phyloP scores from a whole-genome alignment of 2,797 vertebrate genomes.

The Denticeps clupeoides region DNA sequence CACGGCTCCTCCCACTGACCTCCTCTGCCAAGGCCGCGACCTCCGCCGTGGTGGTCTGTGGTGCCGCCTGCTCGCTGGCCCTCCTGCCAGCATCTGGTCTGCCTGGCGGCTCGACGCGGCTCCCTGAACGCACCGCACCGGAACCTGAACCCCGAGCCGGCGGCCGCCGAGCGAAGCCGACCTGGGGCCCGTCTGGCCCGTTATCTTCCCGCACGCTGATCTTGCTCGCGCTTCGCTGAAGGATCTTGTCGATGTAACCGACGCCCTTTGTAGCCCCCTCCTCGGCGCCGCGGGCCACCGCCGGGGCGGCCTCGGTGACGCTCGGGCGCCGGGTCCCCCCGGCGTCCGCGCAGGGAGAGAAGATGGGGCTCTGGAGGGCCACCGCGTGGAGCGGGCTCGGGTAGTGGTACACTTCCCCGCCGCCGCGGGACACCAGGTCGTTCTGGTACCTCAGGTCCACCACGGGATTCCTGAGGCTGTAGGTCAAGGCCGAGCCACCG shows the following conservation, averaged over 20 bases:
- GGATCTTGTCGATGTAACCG: slow-evolving; percentile 72
- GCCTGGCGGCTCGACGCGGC: too few species aligned
- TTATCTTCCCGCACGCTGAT: slow-evolving; percentile 32
- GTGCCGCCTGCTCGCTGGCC: too few species aligned
- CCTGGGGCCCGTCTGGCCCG: too few species aligned
- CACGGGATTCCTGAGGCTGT: slow-evolving; percentile 33
- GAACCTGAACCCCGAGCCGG: too few species aligned
- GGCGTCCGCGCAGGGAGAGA: slow-evolving; percentile 48
- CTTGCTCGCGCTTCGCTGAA: slow-evolving; percentile 58
- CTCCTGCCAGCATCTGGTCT: too few species aligned
- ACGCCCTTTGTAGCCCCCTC: slow-evolving; percentile 37
- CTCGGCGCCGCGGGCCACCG: slow-evolving; percentile 27
- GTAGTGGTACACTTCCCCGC: slow-evolving; percentile 78
- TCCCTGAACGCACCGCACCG: too few species aligned
- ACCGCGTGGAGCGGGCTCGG: slow-evolving; percentile 91
- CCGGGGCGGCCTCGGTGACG: not conserved
- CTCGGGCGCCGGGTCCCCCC: not conserved
- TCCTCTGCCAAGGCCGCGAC: not conserved
- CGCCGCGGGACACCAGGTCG: slow-evolving; percentile 70
- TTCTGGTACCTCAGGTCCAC: slow-evolving; percentile 74
- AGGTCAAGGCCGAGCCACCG: slow-evolving; percentile 41
- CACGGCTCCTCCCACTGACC: slow-evolving; percentile 1
- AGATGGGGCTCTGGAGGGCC: slow-evolving; percentile 88
- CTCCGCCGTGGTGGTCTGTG: too few species aligned
- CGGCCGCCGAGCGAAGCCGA: too few species aligned